A percentile compares a stretch with the other conserved stretches of the same genome.
Conservation (phyloP, 2,888 invertebrate species). For the Fabriciana adippe region DNA sequence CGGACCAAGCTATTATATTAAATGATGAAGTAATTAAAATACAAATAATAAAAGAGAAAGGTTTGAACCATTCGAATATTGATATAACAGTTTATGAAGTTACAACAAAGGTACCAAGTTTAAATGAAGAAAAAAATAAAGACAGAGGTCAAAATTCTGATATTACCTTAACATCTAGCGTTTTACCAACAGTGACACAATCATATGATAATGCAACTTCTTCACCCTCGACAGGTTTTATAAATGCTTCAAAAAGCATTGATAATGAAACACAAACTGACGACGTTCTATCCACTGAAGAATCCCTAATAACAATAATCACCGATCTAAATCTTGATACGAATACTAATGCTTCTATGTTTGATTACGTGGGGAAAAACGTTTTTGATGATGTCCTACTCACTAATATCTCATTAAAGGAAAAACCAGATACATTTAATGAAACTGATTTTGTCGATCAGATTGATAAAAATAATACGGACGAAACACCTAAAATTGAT, state of each 20-base stretch:
- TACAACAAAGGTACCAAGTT: conserved; percentile 58
- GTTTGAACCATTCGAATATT: conserved; percentile 45
- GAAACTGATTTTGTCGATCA: conserved; percentile 38
- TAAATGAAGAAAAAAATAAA: conserved; percentile 43
- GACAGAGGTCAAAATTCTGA: conserved; percentile 14
- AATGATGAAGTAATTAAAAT: conserved; percentile 44
- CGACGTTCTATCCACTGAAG: conserved; percentile 22
- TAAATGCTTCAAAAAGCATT: conserved; percentile 24
- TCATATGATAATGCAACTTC: conserved; percentile 7
- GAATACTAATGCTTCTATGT: conserved; percentile 9
- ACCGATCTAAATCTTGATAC: conserved; percentile 33
- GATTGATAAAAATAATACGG: conserved; percentile 40
- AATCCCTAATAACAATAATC: conserved; percentile 32
- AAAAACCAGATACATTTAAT: conserved; percentile 24
- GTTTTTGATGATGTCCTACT: conserved; percentile 18
- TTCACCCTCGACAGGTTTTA: conserved; percentile 26
- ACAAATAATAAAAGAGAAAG: conserved; percentile 47
- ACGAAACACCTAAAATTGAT: conserved; percentile 53
- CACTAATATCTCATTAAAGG: conserved; percentile 22
- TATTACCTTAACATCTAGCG: background rate
- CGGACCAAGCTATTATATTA: conserved; percentile 31
- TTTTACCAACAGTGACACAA: background rate
- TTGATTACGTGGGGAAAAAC: conserved; percentile 13
- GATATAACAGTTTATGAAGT: conserved; percentile 54
- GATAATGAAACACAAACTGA: conserved; percentile 33